Conservation (phyloP, 1,140 invertebrate genomes). For the Drosophila baimaii region DNA sequence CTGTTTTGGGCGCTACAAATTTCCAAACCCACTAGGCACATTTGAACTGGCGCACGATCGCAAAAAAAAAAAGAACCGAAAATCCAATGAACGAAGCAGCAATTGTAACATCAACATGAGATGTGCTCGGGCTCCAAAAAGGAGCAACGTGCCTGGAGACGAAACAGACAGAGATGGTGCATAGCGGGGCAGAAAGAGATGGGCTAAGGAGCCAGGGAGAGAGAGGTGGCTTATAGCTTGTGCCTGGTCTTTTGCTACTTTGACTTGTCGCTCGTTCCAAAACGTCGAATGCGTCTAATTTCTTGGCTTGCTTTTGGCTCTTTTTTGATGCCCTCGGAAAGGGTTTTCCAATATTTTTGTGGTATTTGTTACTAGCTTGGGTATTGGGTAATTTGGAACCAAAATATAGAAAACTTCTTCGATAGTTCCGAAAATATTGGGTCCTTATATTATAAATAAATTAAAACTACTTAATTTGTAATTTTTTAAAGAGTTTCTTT, state of each 20-base stretch:
- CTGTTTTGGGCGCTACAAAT: constrained; percentile 72
- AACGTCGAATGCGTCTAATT: constrained; percentile 83
- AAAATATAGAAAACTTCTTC: not conserved
- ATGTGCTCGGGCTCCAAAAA: constrained; percentile 65
- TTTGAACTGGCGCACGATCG: constrained; percentile 75
- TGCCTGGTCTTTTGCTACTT: constrained; percentile 62
- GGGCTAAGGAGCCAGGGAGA: not conserved
- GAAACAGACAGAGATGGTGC: constrained; percentile 18
- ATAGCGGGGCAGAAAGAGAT: constrained; percentile 5
- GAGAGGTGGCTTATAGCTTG: constrained; percentile 48
- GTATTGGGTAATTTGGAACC: not conserved
- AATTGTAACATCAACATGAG: constrained; percentile 83
- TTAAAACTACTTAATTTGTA: no score
- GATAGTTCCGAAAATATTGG: no score
- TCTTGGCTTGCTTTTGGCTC: constrained; percentile 68
- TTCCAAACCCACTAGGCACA: constrained; percentile 78
- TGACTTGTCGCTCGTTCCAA: constrained; percentile 78
- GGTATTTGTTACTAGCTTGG: not conserved
- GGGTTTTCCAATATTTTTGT: not conserved
- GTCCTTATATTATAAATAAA: no score
- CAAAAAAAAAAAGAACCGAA: constrained; percentile 43
- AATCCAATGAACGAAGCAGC: constrained; percentile 56
- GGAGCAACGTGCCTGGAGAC: constrained; percentile 55
- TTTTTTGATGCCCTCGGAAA: constrained; percentile 27
- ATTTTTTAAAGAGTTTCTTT: no score